These are phyloP conservation scores for Philypnodon macrostomus DNA, from an alignment of 2,797 vertebrate species.

Conservation along the genomic window DNA sequence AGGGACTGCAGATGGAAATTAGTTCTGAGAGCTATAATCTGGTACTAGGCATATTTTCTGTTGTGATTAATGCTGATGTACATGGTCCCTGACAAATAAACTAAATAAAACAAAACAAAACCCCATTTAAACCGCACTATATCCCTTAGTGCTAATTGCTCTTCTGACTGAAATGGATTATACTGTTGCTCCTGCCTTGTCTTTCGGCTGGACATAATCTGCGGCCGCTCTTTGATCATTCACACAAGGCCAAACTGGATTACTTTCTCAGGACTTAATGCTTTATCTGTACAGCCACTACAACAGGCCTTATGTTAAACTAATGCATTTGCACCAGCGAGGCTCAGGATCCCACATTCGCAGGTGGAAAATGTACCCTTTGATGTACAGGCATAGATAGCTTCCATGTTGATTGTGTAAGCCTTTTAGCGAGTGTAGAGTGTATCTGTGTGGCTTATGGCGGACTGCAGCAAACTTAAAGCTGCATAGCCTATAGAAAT, in stretches of 20 bases:
- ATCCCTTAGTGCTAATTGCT: conserved; percentile 31
- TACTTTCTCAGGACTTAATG: conserved; percentile 19
- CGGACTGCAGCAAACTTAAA: no score
- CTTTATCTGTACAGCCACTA: not conserved
- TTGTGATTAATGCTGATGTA: no score
- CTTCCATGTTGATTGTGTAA: conserved; percentile 25
- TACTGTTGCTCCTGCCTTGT: conserved; percentile 18
- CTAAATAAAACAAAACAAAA: no score
- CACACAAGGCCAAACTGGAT: conserved; percentile 14
- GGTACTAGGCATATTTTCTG: no score
- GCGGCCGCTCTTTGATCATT: conserved; percentile 38
- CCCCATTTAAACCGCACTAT: conserved; percentile 4
- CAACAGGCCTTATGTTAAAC: conserved; percentile 6
- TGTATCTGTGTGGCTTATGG: no score
- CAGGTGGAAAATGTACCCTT: conserved; percentile 45
- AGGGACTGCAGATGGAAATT: no score
- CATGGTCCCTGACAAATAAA: no score
- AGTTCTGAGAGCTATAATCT: no score
- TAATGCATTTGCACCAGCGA: conserved; percentile 14
- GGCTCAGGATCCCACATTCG: conserved; percentile 22
- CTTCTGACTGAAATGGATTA: conserved; percentile 28
- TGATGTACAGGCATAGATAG: conserved; percentile 38
- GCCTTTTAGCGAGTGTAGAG: no score
- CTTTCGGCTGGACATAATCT: conserved; percentile 13
- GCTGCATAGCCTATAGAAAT: no score